These are phyloP conservation scores for Mellivora capensis DNA, from an alignment of 2,113 vertebrate genomes.

Conservation along the genomic window DNA sequence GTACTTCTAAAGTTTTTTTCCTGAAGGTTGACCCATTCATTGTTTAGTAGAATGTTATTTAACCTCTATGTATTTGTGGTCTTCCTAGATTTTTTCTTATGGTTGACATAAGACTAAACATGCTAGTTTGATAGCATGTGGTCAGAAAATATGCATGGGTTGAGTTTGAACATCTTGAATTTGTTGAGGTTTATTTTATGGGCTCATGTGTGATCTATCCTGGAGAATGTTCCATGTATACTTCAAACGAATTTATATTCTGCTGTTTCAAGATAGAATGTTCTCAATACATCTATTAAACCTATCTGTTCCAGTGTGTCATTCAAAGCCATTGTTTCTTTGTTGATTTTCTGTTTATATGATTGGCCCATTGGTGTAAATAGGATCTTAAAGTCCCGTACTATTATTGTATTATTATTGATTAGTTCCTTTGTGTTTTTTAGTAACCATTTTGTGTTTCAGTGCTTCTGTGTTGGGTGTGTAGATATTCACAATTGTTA, in stretches of 20 bases:
- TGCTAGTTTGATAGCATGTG: not conserved
- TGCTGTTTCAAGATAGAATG: not conserved
- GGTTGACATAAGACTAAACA: no score
- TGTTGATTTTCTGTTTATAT: not conserved
- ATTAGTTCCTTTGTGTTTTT: not conserved
- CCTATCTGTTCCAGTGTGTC: not conserved
- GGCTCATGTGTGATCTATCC: not conserved
- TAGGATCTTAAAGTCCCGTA: not conserved
- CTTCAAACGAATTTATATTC: not conserved
- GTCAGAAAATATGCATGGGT: not conserved
- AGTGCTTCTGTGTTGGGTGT: not conserved
- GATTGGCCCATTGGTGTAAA: not conserved
- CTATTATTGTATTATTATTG: not conserved
- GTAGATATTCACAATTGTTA: not conserved
- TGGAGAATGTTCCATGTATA: not conserved
- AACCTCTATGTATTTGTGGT: not conserved
- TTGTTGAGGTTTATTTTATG: not conserved
- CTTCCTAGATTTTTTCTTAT: not conserved
- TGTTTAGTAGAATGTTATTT: not conserved
- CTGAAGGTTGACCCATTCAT: not conserved
- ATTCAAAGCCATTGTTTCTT: not conserved
- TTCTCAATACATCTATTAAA: not conserved
- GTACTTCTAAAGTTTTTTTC: not conserved
- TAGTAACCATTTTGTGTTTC: not conserved
- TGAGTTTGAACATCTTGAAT: not conserved